Percentiles rank a stretch among this genome's conserved stretches.
phyloP scores from a whole-genome alignment of 2,888 invertebrate species.

The Synanthedon andrenaeformis region DNA sequence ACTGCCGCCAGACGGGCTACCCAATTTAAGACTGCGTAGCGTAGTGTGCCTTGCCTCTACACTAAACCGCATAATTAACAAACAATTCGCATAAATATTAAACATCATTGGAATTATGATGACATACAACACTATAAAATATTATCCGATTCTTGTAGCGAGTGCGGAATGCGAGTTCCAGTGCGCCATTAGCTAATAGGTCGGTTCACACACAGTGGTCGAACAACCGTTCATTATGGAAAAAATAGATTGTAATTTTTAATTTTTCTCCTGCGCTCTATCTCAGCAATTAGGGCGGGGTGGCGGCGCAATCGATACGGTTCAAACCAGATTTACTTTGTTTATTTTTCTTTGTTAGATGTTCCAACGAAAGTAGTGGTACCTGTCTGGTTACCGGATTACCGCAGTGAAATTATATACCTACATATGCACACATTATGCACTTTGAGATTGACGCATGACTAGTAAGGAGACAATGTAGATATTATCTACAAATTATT shows the following conservation, averaged over 20 bases:
- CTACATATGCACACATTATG: no score
- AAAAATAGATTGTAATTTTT: conserved; percentile 15
- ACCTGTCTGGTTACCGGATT: neutral
- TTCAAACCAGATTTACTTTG: conserved; percentile 3
- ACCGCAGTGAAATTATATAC: neutral
- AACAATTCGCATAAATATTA: no score
- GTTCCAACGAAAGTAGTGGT: neutral
- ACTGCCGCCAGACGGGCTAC: no score
- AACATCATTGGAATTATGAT: no score
- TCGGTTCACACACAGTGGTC: conserved; percentile 7
- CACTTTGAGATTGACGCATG: neutral
- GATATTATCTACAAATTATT: no score
- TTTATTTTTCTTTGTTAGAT: conserved; percentile 4
- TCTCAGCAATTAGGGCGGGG: conserved; percentile 20
- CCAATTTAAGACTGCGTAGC: no score
- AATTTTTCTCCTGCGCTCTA: conserved; percentile 14
- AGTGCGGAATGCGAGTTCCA: no score
- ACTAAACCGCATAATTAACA: no score
- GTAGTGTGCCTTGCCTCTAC: no score
- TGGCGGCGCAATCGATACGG: conserved; percentile 5
- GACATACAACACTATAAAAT: no score
- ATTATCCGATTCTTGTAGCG: no score
- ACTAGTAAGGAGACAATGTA: neutral
- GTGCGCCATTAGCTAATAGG: neutral
- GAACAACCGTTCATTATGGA: conserved; percentile 15